These are phyloP conservation scores for Eremophila alpestris DNA, from an alignment of 2,797 vertebrate genomes.

Conservation along the genomic window DNA sequence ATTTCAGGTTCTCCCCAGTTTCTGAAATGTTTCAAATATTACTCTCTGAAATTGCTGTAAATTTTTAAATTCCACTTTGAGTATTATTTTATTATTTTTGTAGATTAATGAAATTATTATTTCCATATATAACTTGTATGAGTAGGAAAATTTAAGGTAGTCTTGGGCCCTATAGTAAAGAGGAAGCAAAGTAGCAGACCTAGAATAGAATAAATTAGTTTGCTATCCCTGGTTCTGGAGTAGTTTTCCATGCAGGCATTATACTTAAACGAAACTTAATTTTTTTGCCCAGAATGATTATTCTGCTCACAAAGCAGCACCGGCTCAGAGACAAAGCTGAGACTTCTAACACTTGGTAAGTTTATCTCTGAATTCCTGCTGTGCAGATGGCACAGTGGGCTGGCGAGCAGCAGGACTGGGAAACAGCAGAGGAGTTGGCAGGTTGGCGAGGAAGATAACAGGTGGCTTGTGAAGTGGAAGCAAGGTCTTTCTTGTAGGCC, in stretches of 20 bases:
- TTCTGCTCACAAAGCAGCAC: conserved; percentile 59
- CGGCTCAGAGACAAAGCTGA: conserved; percentile 53
- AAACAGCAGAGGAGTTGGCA: conserved; percentile 59
- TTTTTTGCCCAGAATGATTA: conserved; percentile 53
- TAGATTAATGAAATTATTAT: neutral
- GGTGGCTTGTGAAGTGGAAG: conserved; percentile 64
- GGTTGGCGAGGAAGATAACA: conserved; percentile 52
- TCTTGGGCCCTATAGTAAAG: neutral
- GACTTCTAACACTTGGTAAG: conserved; percentile 60
- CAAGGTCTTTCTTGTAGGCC: conserved; percentile 55
- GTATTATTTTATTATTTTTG: neutral
- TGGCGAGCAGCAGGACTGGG: conserved; percentile 61
- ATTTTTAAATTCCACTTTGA: neutral
- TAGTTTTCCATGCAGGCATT: neutral
- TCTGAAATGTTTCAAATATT: neutral
- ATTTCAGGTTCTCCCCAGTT: neutral
- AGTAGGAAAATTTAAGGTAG: neutral
- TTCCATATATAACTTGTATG: neutral
- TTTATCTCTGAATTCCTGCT: conserved; percentile 64
- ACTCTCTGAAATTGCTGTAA: neutral
- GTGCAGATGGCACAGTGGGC: conserved; percentile 65
- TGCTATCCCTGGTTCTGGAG: neutral
- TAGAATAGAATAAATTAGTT: neutral
- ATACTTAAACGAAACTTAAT: conserved; percentile 17
- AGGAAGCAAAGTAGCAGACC: neutral